These are phyloP conservation scores for Acleris holmiana DNA, from an alignment of 2,888 invertebrate species.

Conservation along the genomic window DNA sequence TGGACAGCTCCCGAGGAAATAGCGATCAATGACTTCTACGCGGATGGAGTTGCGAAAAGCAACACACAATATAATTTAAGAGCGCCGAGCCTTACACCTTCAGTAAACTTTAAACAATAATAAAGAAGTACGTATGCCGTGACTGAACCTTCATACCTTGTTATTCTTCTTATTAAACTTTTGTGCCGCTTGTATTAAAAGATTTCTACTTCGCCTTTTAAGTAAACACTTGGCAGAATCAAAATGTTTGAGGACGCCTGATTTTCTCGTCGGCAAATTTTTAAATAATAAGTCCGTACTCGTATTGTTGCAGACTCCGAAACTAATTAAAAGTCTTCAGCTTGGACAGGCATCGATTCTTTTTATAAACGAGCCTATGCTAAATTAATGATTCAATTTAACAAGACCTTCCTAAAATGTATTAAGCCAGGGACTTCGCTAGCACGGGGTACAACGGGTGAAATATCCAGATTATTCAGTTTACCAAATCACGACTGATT, in stretches of 20 bases:
- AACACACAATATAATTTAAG: too few species aligned
- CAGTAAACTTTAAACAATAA: background rate
- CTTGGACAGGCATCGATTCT: constrained; percentile 13
- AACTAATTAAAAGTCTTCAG: constrained; percentile 25
- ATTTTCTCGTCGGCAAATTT: constrained; percentile 7
- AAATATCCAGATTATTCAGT: constrained; percentile 15
- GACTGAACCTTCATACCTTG: constrained; percentile 8
- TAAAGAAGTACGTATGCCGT: background rate
- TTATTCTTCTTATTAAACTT: constrained; percentile 18
- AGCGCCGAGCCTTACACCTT: too few species aligned
- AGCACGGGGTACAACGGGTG: background rate
- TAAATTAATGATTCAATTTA: constrained; percentile 29
- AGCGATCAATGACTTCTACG: too few species aligned
- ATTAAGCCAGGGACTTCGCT: too few species aligned
- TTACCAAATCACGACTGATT: constrained; percentile 25
- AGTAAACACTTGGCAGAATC: constrained; percentile 4
- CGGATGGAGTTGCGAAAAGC: too few species aligned
- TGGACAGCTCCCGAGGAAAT: too few species aligned
- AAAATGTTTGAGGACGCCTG: constrained; percentile 13
- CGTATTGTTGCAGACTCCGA: constrained; percentile 6
- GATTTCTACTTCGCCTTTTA: constrained; percentile 13
- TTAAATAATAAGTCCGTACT: background rate
- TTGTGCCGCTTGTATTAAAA: constrained; percentile 19
- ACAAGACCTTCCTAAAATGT: constrained; percentile 10
- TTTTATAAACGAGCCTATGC: constrained; percentile 22